These are phyloP conservation scores for Tautogolabrus adspersus DNA, from an alignment of 2,113 vertebrate species.

Conservation along the genomic window DNA sequence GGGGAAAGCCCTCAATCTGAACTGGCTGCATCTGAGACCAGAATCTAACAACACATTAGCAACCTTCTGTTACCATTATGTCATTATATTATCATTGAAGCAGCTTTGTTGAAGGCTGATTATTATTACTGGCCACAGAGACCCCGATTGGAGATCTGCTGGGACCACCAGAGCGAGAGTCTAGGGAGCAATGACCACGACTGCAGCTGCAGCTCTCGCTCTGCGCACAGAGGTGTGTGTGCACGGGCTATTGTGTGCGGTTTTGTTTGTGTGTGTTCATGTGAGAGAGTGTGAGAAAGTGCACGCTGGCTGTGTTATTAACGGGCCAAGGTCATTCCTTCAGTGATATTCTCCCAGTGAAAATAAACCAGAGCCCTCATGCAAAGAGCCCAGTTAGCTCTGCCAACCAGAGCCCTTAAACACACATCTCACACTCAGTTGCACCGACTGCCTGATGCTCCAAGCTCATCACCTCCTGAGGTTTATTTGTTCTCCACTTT, in stretches of 20 bases:
- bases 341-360: slow-evolving; percentile 53
- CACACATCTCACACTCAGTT: slow-evolving; percentile 50
- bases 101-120: slow-evolving; percentile 19
- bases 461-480: slow-evolving; percentile 38
- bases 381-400: slow-evolving; percentile 41
- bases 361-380: slow-evolving; percentile 68
- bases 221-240: slow-evolving; percentile 26
- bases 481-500: slow-evolving; percentile 49
- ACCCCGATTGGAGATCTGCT: slow-evolving; percentile 14
- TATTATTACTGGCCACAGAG: slow-evolving; percentile 33
- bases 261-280: slow-evolving; percentile 1
- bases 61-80: slow-evolving; percentile 6
- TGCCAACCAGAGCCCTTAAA: slow-evolving; percentile 49
- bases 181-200: slow-evolving; percentile 7
- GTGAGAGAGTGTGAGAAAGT: background rate
- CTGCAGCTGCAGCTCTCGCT: slow-evolving; percentile 38
- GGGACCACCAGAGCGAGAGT: slow-evolving; percentile 24
- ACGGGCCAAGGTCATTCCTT: slow-evolving; percentile 65
- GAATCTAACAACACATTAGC: slow-evolving; percentile 5
- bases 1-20: slow-evolving; percentile 25
- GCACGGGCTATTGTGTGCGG: background rate
- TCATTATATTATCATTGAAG: slow-evolving; percentile 12
- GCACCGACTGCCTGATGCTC: slow-evolving; percentile 42
- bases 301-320: slow-evolving; percentile 53
- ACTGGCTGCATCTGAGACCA: slow-evolving; percentile 1